A percentile compares a stretch with the other conserved stretches of the same genome.
Evolutionary conservation across 2,888 invertebrate genomes (phyloP).

Genomic region (Phania funesta): DNA sequence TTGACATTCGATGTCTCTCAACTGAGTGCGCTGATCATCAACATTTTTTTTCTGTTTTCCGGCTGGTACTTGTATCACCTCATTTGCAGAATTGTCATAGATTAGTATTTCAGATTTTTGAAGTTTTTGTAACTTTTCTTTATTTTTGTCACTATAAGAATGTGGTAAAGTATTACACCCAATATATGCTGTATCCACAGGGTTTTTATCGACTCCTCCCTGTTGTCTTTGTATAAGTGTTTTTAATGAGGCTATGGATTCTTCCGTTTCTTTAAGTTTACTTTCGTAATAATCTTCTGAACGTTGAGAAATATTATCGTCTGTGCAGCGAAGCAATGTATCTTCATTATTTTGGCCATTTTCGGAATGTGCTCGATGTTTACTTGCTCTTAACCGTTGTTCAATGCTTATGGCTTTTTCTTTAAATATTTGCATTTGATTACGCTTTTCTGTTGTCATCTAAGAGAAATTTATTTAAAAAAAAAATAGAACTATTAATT

Average conservation of each 20-base stretch:
- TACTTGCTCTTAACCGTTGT: slow-evolving; percentile 63
- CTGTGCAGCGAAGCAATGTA: not conserved
- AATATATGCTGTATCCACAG: not conserved
- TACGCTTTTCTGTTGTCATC: slow-evolving; percentile 77
- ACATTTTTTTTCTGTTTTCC: not conserved
- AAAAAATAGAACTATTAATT: not conserved
- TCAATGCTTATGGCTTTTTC: slow-evolving; percentile 74
- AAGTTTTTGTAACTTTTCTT: slow-evolving; percentile 70
- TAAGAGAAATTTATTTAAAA: slow-evolving; percentile 50
- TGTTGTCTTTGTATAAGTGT: slow-evolving; percentile 25
- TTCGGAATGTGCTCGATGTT: not conserved
- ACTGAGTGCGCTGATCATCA: not conserved
- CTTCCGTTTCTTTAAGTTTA: slow-evolving; percentile 33
- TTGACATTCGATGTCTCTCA: not conserved
- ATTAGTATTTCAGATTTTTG: slow-evolving; percentile 76
- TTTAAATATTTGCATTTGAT: slow-evolving; percentile 73
- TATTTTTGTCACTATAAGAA: not conserved
- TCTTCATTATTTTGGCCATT: not conserved
- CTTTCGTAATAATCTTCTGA: slow-evolving; percentile 33
- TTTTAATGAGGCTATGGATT: slow-evolving; percentile 47
- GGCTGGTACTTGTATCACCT: slow-evolving; percentile 48
- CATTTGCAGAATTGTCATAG: slow-evolving; percentile 73
- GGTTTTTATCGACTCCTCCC: not conserved
- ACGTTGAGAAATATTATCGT: not conserved
- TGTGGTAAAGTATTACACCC: not conserved